A percentile compares a stretch with the other conserved stretches of the same genome.
These are phyloP conservation scores for Drosophila cognata DNA, from an alignment of 2,888 invertebrate species.

Conservation along the genomic window DNA sequence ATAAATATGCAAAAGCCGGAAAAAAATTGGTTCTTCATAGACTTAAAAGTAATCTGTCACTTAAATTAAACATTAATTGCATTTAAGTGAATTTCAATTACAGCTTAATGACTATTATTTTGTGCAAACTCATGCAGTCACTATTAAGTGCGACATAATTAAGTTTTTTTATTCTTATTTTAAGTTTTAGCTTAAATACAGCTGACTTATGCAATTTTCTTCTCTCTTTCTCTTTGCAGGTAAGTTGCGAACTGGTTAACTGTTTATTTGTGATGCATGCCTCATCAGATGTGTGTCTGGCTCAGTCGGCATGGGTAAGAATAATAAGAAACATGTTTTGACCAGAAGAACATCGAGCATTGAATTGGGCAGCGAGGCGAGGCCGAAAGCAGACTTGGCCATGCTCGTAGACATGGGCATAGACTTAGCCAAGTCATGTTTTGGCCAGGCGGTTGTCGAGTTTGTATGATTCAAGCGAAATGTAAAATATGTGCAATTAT, in stretches of 20 bases:
- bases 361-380: constrained; percentile 66
- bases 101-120: not conserved
- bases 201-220: constrained; percentile 1
- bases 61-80: not conserved
- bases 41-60: not conserved
- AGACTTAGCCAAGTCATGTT: constrained; percentile 23
- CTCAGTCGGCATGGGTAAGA: constrained; percentile 49
- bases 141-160: constrained; percentile 28
- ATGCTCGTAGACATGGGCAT: constrained; percentile 31
- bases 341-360: constrained; percentile 39
- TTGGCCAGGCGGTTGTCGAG: constrained; percentile 33
- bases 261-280: constrained; percentile 22
- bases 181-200: not conserved
- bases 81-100: constrained; percentile 9
- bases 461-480: constrained; percentile 69
- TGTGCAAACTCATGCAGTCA: not conserved
- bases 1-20: not conserved
- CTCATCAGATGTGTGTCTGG: constrained; percentile 14
- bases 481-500: constrained; percentile 72
- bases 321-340: constrained; percentile 27
- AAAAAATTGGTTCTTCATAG: not conserved
- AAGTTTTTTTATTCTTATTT: not conserved
- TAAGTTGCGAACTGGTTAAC: constrained; percentile 43
- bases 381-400: constrained; percentile 25
- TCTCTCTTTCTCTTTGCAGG: constrained; percentile 51